Conservation (phyloP, 2,797 vertebrate species). For the Enteromius anoplus region DNA sequence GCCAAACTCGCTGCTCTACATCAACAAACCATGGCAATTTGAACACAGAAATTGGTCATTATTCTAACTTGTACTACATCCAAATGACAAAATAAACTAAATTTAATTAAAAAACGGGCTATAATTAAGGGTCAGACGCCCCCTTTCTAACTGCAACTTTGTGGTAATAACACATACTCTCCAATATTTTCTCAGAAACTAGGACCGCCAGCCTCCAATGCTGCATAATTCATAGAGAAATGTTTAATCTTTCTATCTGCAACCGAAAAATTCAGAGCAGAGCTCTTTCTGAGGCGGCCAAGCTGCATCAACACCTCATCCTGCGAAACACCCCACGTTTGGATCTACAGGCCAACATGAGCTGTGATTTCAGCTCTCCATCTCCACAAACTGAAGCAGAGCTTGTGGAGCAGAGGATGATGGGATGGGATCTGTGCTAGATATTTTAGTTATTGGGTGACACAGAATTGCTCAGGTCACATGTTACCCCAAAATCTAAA, state of each 20-base stretch:
- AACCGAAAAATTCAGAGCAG: slow-evolving; percentile 5
- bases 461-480: background rate
- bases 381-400: background rate
- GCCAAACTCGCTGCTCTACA: slow-evolving; percentile 44
- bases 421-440: background rate
- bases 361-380: slow-evolving; percentile 21
- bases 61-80: background rate
- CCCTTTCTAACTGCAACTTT: background rate
- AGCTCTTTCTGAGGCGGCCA: slow-evolving; percentile 23
- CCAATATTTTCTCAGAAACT: background rate
- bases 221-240: slow-evolving; percentile 33
- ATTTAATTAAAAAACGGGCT: background rate
- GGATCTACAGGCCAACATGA: slow-evolving; percentile 23
- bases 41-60: background rate
- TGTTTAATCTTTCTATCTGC: slow-evolving; percentile 19
- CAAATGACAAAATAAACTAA: background rate
- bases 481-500: too few relatives aligned
- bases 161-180: background rate
- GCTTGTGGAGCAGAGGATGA: background rate
- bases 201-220: slow-evolving; percentile 4
- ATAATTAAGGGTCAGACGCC: slow-evolving; percentile 9
- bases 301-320: slow-evolving; percentile 43
- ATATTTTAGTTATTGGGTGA: background rate
- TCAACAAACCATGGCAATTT: slow-evolving; percentile 54
- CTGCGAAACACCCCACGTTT: slow-evolving; percentile 4